A percentile compares a stretch with the other conserved stretches of the same genome.
Evolutionary conservation across 2,797 vertebrate species (phyloP).

Genomic region (Leuciscus waleckii): DNA sequence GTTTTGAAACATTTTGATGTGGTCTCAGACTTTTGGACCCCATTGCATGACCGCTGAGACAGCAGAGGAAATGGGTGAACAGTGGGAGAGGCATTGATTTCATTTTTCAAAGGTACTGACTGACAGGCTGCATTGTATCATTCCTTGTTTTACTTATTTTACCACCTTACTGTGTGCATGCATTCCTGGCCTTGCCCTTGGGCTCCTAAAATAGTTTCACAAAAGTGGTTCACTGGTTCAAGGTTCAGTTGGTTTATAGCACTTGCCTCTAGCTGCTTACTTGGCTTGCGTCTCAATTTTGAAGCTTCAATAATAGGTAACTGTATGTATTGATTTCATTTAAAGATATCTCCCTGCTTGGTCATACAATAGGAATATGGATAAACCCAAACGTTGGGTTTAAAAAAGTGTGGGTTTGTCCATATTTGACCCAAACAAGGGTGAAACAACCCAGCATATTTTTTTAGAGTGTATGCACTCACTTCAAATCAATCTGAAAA

Average conservation of each 20-base stretch:
- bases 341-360: slow-evolving; percentile 1
- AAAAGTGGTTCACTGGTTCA: slow-evolving; percentile 39
- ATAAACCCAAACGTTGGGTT: no score
- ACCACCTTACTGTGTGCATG: slow-evolving; percentile 6
- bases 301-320: neutral
- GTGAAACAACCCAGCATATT: no score
- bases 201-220: slow-evolving; percentile 38
- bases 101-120: slow-evolving; percentile 4
- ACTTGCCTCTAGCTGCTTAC: slow-evolving; percentile 1
- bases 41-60: neutral
- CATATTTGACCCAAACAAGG: no score
- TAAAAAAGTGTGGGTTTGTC: no score
- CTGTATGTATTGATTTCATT: neutral
- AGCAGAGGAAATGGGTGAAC: slow-evolving; percentile 4
- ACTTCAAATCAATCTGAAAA: neutral
- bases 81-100: neutral
- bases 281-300: neutral
- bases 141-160: slow-evolving; percentile 34
- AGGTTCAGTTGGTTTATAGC: slow-evolving; percentile 34
- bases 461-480: neutral
- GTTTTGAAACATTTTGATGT: neutral
- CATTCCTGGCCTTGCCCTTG: slow-evolving; percentile 39
- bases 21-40: neutral
- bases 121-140: slow-evolving; percentile 15
- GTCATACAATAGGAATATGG: neutral